Evolutionary conservation across 2,113 vertebrate genomes (phyloP).

Genomic region (Xyrauchen texanus): DNA sequence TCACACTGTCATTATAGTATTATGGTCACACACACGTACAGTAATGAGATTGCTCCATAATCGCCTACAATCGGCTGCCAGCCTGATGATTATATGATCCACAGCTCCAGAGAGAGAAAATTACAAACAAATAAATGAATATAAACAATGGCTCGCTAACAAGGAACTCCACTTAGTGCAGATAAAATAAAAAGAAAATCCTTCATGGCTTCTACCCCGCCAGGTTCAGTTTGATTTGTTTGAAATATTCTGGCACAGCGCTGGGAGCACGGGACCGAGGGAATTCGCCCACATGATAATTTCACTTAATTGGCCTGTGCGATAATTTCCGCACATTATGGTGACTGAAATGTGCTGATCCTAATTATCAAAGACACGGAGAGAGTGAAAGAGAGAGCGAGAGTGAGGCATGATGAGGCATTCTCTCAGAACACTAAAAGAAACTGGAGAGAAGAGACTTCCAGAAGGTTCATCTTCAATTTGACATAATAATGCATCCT

Average conservation of each 20-base stretch:
- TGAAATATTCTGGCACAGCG: conserved; percentile 49
- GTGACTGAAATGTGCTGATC: conserved; percentile 44
- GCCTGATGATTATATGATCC: conserved; percentile 40
- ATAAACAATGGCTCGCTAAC: conserved; percentile 25
- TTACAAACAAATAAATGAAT: conserved; percentile 25
- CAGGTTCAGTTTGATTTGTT: conserved; percentile 42
- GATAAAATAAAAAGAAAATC: background rate
- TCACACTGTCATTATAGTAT: conserved; percentile 3
- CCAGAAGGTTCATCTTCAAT: too few species aligned
- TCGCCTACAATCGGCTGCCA: conserved; percentile 30
- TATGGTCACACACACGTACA: conserved; percentile 29
- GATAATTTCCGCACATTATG: conserved; percentile 45
- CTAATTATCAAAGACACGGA: conserved; percentile 33
- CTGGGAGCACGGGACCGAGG: conserved; percentile 24
- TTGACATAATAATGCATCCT: too few species aligned
- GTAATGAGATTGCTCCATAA: conserved; percentile 34
- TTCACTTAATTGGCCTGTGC: conserved; percentile 42
- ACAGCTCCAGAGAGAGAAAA: conserved; percentile 18
- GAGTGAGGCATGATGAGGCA: background rate
- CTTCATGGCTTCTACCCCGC: conserved; percentile 39
- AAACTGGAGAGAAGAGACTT: background rate
- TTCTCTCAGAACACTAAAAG: background rate
- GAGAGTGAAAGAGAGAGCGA: background rate
- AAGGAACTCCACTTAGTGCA: conserved; percentile 26
- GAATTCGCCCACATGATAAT: conserved; percentile 46